Percentiles rank a stretch among this genome's conserved stretches.
These are phyloP conservation scores for Temnothorax nylanderi DNA, from an alignment of 1,140 invertebrate genomes.

Conservation along the genomic window DNA sequence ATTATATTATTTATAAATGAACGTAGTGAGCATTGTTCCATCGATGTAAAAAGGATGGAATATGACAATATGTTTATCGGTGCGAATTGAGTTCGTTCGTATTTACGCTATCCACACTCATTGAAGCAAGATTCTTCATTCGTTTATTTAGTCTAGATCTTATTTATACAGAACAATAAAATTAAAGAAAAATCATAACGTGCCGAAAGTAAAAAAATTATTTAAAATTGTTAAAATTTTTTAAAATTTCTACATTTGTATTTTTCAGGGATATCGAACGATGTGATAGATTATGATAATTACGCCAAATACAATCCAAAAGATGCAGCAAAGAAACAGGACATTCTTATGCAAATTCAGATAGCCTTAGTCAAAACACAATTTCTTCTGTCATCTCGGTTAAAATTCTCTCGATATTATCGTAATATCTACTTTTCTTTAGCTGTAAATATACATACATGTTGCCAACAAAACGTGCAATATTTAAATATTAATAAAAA, in stretches of 20 bases:
- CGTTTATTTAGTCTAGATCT: not conserved
- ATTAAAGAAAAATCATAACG: not conserved
- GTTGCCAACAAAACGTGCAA: not conserved
- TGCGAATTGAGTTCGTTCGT: not conserved
- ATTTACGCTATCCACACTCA: not conserved
- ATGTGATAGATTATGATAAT: not conserved
- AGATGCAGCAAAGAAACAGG: not conserved
- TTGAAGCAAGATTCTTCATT: not conserved
- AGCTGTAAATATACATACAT: not conserved
- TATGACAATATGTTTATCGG: not conserved
- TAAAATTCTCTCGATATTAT: not conserved
- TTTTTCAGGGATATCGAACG: not conserved
- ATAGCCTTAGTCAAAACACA: slow-evolving; percentile 9
- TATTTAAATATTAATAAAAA: slow-evolving; percentile 15
- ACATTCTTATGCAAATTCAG: not conserved
- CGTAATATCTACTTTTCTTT: not conserved
- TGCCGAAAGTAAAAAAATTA: not conserved
- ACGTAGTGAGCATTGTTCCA: not conserved
- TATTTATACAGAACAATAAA: not conserved
- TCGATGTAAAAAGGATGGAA: not conserved
- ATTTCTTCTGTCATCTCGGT: slow-evolving; percentile 19
- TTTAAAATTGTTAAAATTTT: not conserved
- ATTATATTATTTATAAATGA: not conserved
- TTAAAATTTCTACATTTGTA: not conserved
- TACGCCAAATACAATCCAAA: slow-evolving; percentile 5